Percentiles rank a stretch among this genome's conserved stretches.
Evolutionary conservation across 2,888 invertebrate genomes (phyloP).

Genomic region (Yponomeuta cagnagella): DNA sequence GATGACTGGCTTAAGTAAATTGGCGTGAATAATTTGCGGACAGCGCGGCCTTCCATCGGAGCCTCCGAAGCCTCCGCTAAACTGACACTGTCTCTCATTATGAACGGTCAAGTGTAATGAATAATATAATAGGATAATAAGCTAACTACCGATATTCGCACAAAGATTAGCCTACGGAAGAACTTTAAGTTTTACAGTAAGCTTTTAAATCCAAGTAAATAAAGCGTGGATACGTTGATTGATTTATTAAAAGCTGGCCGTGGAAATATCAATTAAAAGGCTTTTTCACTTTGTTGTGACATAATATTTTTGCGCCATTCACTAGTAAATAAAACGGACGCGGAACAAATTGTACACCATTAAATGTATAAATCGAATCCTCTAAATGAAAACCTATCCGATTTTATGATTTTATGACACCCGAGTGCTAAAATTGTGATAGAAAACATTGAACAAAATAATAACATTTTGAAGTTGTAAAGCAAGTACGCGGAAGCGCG

Average conservation of each 20-base stretch:
- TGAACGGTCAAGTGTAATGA: conserved; percentile 11
- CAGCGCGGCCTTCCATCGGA: conserved; percentile 1
- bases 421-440: neutral
- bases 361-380: neutral
- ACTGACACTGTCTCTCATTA: conserved; percentile 33
- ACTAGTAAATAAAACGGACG: neutral
- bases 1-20: conserved; percentile 30
- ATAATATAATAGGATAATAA: neutral
- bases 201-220: too few relatives aligned
- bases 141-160: neutral
- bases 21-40: conserved; percentile 53
- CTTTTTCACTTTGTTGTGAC: neutral
- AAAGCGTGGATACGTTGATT: too few relatives aligned
- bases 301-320: neutral
- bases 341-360: neutral
- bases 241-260: too few relatives aligned
- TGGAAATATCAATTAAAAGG: too few relatives aligned
- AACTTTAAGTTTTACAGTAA: too few relatives aligned
- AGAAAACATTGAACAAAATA: neutral
- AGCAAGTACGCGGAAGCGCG: conserved; percentile 11
- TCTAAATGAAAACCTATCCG: neutral
- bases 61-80: conserved; percentile 9
- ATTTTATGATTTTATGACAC: neutral
- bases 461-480: neutral
- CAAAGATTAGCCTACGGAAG: neutral